Conservation (phyloP, 2,797 vertebrate genomes). For the Tragopan temminckii region DNA sequence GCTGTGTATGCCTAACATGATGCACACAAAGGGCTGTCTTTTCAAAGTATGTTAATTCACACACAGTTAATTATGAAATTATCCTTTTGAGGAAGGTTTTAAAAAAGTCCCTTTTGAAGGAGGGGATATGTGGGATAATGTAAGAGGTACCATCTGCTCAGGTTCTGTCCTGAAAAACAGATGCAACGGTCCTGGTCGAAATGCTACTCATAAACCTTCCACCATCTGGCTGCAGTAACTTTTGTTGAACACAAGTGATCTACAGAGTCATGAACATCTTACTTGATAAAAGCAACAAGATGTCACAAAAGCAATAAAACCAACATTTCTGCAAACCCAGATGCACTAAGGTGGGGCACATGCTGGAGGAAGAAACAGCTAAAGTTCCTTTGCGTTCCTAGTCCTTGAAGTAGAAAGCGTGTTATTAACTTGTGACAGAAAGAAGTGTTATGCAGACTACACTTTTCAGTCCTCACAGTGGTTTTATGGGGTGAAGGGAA, state of each 20-base stretch:
- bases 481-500: conserved; percentile 33
- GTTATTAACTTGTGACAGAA: conserved; percentile 28
- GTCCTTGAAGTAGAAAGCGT: conserved; percentile 14
- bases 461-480: not conserved
- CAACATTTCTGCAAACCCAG: not conserved
- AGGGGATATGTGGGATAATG: not conserved
- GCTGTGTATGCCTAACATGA: accelerated
- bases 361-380: not conserved
- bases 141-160: not conserved
- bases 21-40: not conserved
- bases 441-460: not conserved
- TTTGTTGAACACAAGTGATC: not conserved
- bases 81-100: not conserved
- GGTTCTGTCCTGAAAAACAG: not conserved
- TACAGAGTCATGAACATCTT: conserved; percentile 1
- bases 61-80: not conserved
- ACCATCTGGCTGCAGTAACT: not conserved
- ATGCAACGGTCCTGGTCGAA: not conserved
- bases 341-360: not conserved
- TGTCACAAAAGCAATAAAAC: conserved; percentile 28
- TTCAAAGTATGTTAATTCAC: not conserved
- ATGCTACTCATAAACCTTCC: conserved; percentile 4
- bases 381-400: not conserved
- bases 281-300: conserved; percentile 40
- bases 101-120: not conserved